phyloP scores from a whole-genome alignment of 2,888 invertebrate species.

The Drosophila tanythrix region DNA sequence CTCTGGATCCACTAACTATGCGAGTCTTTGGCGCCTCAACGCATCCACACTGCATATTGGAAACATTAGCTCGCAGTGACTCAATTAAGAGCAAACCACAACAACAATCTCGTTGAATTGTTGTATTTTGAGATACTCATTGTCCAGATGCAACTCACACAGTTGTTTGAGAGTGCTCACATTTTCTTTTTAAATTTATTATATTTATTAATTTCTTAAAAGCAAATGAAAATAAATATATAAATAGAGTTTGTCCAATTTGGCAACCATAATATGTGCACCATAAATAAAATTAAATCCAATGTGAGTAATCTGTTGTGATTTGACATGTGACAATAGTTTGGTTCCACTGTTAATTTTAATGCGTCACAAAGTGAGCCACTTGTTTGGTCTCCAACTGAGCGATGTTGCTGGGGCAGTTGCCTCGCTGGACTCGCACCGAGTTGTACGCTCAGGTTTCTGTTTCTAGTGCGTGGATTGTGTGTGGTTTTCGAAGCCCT shows the following conservation, averaged over 20 bases:
- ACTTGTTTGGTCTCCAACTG: constrained; percentile 54
- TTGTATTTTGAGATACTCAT: constrained; percentile 38
- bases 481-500: background rate
- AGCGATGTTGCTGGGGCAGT: constrained; percentile 61
- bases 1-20: constrained; percentile 8
- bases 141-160: constrained; percentile 45
- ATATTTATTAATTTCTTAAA: background rate
- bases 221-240: background rate
- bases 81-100: constrained; percentile 67
- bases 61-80: constrained; percentile 40
- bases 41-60: constrained; percentile 5
- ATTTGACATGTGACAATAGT: background rate
- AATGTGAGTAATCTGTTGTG: background rate
- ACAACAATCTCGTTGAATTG: constrained; percentile 38
- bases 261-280: background rate
- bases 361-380: constrained; percentile 43
- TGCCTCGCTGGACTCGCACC: constrained; percentile 70
- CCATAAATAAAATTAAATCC: background rate
- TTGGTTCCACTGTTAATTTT: constrained; percentile 46
- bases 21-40: constrained; percentile 10
- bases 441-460: constrained; percentile 68
- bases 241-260: background rate
- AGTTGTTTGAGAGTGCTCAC: constrained; percentile 31
- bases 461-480: constrained; percentile 52
- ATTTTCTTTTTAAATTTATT: background rate